Evolutionary conservation across 2,113 vertebrate genomes (phyloP).

Genomic region (Malurus cyaneus): DNA sequence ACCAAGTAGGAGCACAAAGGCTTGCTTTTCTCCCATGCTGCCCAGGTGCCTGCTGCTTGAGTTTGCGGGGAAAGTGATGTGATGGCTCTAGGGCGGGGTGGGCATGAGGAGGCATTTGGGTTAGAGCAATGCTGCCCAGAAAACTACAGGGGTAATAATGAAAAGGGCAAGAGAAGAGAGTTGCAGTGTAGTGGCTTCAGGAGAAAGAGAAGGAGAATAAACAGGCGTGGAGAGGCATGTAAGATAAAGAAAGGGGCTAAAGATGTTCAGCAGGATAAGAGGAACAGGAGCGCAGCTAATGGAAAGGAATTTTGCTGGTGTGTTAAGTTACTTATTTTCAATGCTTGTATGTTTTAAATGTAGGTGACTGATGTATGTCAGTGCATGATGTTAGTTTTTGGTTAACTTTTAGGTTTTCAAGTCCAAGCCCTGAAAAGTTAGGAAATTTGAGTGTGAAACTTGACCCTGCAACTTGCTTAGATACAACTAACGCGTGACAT

Average conservation of each 20-base stretch:
- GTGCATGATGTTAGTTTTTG: not conserved
- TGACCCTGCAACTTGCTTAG: not conserved
- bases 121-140: not conserved
- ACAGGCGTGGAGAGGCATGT: not conserved
- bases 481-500: not conserved
- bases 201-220: not conserved
- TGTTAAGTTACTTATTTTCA: not conserved
- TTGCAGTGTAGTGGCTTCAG: not conserved
- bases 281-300: not conserved
- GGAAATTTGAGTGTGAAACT: not conserved
- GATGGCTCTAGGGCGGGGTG: not conserved
- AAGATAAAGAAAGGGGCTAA: not conserved
- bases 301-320: not conserved
- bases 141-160: not conserved
- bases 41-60: not conserved
- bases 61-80: not conserved
- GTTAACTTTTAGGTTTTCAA: not conserved
- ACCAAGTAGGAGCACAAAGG: rapidly evolving
- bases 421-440: not conserved
- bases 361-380: not conserved
- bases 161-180: not conserved
- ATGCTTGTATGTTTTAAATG: not conserved
- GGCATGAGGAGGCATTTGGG: not conserved
- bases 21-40: not conserved
- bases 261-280: not conserved